Percentiles rank a stretch among this genome's conserved stretches.
phyloP scores from a whole-genome alignment of 2,888 invertebrate genomes.

The Ichneumon xanthorius region DNA sequence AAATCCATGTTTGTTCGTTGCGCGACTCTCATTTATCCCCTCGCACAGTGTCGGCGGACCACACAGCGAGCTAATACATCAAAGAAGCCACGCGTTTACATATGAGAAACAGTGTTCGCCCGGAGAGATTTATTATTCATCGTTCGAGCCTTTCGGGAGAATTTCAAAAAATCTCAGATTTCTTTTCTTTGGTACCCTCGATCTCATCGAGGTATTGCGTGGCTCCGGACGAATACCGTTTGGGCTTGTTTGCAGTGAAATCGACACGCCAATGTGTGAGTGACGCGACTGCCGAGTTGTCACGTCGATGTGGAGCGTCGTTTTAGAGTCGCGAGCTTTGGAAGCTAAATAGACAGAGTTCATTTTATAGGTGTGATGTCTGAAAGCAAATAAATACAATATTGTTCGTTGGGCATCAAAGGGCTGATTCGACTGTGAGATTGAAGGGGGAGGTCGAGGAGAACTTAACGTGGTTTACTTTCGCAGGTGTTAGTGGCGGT shows the following conservation, averaged over 20 bases:
- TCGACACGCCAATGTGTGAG: too few species aligned
- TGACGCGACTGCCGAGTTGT: too few species aligned
- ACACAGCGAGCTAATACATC: neutral
- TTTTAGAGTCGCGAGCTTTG: too few species aligned
- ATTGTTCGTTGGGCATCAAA: neutral
- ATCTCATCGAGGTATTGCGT: too few species aligned
- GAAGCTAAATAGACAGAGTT: too few species aligned
- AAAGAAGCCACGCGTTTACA: neutral
- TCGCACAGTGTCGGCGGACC: neutral
- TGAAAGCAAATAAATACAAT: neutral
- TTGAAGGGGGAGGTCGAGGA: neutral
- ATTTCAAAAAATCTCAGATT: neutral
- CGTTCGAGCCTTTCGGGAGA: neutral
- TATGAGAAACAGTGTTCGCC: neutral
- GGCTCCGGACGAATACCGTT: too few species aligned
- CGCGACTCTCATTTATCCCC: slow-evolving; percentile 25
- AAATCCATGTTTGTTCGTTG: slow-evolving; percentile 21
- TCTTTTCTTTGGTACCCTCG: too few species aligned
- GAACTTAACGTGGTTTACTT: slow-evolving; percentile 23
- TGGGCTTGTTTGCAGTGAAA: too few species aligned
- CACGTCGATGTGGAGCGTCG: too few species aligned
- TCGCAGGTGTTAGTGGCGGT: slow-evolving; percentile 80
- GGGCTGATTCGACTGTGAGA: neutral
- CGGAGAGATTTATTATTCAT: neutral
- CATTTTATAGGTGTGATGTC: neutral